A percentile compares a stretch with the other conserved stretches of the same genome.
These are phyloP conservation scores for Drosophila fuyamai DNA, from an alignment of 1,140 invertebrate species.

Conservation along the genomic window DNA sequence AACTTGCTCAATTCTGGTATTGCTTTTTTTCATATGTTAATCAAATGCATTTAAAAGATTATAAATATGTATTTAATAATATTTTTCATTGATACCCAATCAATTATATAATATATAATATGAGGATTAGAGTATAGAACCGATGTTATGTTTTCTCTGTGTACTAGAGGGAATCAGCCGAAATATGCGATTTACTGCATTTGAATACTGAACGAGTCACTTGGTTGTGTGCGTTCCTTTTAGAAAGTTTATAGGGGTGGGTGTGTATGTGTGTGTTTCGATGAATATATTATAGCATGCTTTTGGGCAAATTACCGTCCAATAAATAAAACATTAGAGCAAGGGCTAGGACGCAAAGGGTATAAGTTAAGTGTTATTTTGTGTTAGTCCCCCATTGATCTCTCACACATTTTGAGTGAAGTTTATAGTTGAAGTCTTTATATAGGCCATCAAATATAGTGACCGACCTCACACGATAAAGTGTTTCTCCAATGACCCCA, in stretches of 20 bases:
- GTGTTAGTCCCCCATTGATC: constrained; percentile 16
- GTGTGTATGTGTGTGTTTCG: constrained; percentile 11
- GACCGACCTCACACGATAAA: constrained; percentile 11
- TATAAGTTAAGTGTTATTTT: constrained; percentile 10
- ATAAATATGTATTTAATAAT: no score
- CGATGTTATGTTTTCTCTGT: not conserved
- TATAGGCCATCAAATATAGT: constrained; percentile 27
- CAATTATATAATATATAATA: no score
- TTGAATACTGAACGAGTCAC: constrained; percentile 47
- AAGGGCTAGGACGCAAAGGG: constrained; percentile 1
- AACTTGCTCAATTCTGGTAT: not conserved
- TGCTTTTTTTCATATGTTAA: not conserved
- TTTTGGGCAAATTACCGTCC: constrained; percentile 70
- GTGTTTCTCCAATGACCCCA: constrained; percentile 1
- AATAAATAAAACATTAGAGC: constrained; percentile 64
- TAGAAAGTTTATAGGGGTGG: not conserved
- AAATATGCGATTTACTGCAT: constrained; percentile 44
- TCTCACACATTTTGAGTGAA: constrained; percentile 35
- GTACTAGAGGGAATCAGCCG: constrained; percentile 5
- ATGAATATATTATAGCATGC: constrained; percentile 77
- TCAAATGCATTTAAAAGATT: no score
- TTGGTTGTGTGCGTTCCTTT: constrained; percentile 12
- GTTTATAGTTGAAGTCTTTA: constrained; percentile 19
- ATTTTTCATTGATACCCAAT: no score
- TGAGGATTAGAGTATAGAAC: not conserved